Evolutionary conservation across 2,888 invertebrate species (phyloP).

Genomic region (Calameuta filiformis): DNA sequence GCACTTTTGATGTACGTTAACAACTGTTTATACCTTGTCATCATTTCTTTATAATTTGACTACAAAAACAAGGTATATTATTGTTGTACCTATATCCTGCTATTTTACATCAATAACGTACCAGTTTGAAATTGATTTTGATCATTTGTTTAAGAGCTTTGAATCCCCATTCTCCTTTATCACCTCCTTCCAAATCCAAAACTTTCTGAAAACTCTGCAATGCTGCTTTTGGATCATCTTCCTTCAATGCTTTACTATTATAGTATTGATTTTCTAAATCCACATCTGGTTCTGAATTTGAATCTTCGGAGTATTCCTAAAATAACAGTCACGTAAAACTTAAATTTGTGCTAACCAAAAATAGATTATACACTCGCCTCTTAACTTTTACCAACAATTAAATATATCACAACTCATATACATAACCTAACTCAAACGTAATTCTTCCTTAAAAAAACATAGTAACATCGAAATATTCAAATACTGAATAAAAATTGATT

Average conservation of each 20-base stretch:
- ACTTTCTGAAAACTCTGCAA: conserved; percentile 95
- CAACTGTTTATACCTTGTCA: conserved; percentile 93
- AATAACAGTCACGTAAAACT: conserved; percentile 32
- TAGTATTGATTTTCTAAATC: conserved; percentile 99
- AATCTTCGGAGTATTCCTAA: conserved; percentile 98
- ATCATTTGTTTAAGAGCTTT: conserved; percentile 99
- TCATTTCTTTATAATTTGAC: conserved; percentile 96
- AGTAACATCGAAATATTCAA: not conserved
- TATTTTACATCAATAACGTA: conserved; percentile 63
- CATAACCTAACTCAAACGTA: not conserved
- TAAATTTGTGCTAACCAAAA: not conserved
- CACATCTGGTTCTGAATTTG: conserved; percentile 98
- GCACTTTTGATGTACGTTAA: conserved; percentile 99
- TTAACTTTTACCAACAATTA: not conserved
- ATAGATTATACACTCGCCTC: not conserved
- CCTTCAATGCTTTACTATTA: conserved; percentile 97
- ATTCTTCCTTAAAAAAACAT: not conserved
- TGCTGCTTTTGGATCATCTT: conserved; percentile 93
- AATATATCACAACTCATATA: not conserved
- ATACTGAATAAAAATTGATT: not conserved
- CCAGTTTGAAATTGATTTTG: conserved; percentile 98
- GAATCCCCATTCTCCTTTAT: conserved; percentile 99
- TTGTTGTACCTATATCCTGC: not conserved
- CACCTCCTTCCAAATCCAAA: conserved; percentile 94
- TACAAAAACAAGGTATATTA: conserved; percentile 61